These are phyloP conservation scores for Drosophila serrata DNA, from an alignment of 1,140 invertebrate genomes.

Conservation along the genomic window DNA sequence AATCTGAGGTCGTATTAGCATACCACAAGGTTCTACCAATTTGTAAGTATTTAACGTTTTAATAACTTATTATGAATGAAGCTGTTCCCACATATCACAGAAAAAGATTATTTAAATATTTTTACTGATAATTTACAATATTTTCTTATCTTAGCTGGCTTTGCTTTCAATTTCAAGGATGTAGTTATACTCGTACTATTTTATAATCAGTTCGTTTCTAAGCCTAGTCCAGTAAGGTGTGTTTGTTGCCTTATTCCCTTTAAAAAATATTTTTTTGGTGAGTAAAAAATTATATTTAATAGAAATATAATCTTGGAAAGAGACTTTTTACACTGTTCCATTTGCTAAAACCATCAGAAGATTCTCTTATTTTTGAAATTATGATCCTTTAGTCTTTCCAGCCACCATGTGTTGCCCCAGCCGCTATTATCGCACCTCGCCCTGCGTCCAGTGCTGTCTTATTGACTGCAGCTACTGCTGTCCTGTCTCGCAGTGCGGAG, in stretches of 20 bases:
- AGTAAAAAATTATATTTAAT: not conserved
- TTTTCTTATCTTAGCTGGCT: not conserved
- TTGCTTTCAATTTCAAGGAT: not conserved
- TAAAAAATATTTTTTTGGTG: not conserved
- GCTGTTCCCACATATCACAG: too few relatives aligned
- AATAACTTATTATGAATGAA: too few relatives aligned
- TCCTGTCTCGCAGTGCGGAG: conserved; percentile 29
- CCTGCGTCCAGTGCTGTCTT: conserved; percentile 64
- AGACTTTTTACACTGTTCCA: too few relatives aligned
- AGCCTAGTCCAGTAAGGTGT: conserved; percentile 8
- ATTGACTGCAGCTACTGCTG: conserved; percentile 64
- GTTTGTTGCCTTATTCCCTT: not conserved
- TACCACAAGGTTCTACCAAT: not conserved
- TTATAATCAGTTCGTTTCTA: not conserved
- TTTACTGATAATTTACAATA: not conserved
- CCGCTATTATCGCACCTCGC: conserved; percentile 52
- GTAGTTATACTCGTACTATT: not conserved
- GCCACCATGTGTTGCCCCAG: conserved; percentile 61
- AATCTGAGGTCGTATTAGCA: not conserved
- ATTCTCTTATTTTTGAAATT: not conserved
- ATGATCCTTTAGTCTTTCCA: too few relatives aligned
- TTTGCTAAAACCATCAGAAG: not conserved
- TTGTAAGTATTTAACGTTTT: too few relatives aligned
- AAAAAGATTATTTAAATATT: too few relatives aligned
- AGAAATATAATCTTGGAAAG: too few relatives aligned